A percentile compares a stretch with the other conserved stretches of the same genome.
Evolutionary conservation across 1,140 invertebrate species (phyloP).

Genomic region (Teleopsis dalmanni): DNA sequence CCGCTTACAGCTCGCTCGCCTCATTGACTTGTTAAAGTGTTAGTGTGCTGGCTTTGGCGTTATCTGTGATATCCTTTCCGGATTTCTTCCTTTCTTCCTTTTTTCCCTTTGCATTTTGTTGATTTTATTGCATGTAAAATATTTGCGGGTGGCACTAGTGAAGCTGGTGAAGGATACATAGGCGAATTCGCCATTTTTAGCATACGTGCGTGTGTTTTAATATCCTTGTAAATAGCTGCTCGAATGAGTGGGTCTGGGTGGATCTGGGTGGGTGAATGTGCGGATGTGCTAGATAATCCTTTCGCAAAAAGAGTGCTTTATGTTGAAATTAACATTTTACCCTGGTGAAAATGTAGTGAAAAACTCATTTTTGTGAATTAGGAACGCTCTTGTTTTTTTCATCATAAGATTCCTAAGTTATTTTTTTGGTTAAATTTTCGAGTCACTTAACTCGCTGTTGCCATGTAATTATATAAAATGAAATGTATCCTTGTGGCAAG

Average conservation of each 20-base stretch:
- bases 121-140: too few species aligned
- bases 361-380: conserved; percentile 16
- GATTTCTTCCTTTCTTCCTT: too few species aligned
- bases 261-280: neutral
- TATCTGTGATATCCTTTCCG: too few species aligned
- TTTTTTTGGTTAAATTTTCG: conserved; percentile 12
- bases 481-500: too few species aligned
- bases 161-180: neutral
- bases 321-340: too few species aligned
- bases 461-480: conserved; percentile 15
- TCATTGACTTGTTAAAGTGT: conserved; percentile 9
- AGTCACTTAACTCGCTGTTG: conserved; percentile 17
- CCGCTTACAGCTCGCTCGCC: neutral
- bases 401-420: neutral
- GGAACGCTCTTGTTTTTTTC: neutral
- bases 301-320: too few species aligned
- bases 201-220: neutral
- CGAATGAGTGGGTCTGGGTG: neutral
- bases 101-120: too few species aligned
- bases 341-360: conserved; percentile 16
- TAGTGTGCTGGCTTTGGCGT: too few species aligned
- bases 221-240: neutral
- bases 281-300: neutral
- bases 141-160: neutral
- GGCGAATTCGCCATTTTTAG: conserved; percentile 4